Conservation (phyloP, 2,888 invertebrate genomes). For the Lochmaea capreae region DNA sequence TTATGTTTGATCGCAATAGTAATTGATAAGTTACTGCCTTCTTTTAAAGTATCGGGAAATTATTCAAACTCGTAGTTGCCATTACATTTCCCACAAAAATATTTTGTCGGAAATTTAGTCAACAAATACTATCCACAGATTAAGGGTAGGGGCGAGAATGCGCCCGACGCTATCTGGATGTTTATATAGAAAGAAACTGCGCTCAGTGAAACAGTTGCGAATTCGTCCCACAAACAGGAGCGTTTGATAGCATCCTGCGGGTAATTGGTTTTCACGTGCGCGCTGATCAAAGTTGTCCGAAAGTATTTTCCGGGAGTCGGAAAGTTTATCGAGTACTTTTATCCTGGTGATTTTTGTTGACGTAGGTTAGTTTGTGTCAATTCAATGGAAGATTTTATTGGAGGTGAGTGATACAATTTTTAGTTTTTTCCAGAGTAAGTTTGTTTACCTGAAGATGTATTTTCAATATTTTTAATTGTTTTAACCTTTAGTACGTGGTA, state of each 20-base stretch:
- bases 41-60: not conserved
- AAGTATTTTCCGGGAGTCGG: slow-evolving; percentile 6
- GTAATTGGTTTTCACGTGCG: not conserved
- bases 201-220: slow-evolving; percentile 14
- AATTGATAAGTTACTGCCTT: too few relatives aligned
- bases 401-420: too few relatives aligned
- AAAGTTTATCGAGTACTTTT: not conserved
- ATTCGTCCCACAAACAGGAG: not conserved
- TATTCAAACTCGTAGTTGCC: not conserved
- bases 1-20: too few relatives aligned
- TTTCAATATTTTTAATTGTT: too few relatives aligned
- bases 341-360: slow-evolving; percentile 3
- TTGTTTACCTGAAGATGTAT: too few relatives aligned
- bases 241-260: not conserved
- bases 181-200: slow-evolving; percentile 13
- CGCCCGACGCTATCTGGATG: slow-evolving; percentile 11
- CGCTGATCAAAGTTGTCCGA: not conserved
- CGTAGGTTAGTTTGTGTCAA: not conserved
- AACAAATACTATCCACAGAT: not conserved
- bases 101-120: not conserved
- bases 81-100: not conserved
- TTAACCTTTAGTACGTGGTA: too few relatives aligned
- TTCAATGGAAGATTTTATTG: too few relatives aligned
- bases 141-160: slow-evolving; percentile 12
- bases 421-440: too few relatives aligned